Base-by-base conservation (phyloP, 2,113 vertebrate species). In the Sceloporus tristichus region DNA sequence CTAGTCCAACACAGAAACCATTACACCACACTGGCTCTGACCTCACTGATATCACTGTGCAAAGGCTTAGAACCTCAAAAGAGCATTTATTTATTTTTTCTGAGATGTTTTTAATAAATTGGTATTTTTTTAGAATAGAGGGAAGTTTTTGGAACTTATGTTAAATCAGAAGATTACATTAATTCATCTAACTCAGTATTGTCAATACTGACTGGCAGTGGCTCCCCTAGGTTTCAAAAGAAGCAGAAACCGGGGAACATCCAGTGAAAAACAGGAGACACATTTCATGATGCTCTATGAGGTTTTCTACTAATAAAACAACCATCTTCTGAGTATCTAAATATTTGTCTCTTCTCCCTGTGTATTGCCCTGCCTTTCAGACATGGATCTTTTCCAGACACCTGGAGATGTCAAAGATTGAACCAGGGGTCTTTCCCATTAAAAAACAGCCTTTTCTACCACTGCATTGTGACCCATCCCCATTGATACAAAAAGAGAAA, bases 391-490 rank as follows among this genome's bases (percentile, higher is more conserved):
- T 62, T 62, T 18, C 59, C 59, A 62, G 59, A 14, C 59, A 16
- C 59, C 11, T 62, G 11, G 59, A 16, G 59, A 16, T 62, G 59
- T 14, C 59, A 14, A 18, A 62, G 59, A 62, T 62, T 62, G 18
- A 62, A n/a, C 16, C 19, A 29, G 9, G 34, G 3, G 13, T 40
- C 56, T 85, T 59, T 75, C 13, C 53, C 21, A 68, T 8, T 11
- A 74, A n/a, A 56, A 62, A 38, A 42, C 38, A 29, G 76, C 29
- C 48, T 23, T 6, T 27, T 84, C 4, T 79, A 3, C 13, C 27
- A 6, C n/a, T 81, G 18, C 9, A 8, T 14, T 34, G 14, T 82
- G 79, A 8, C 75, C 14, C 59, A 78, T 93, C 90, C n/a, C 88
- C 85, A 82, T 90, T 10, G 3, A 77, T 21, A 40, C 71, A 8